Percentiles rank a stretch among this genome's conserved stretches.
These are phyloP conservation scores for Galerucella calmariensis DNA, from an alignment of 2,888 invertebrate species.

Conservation along the genomic window DNA sequence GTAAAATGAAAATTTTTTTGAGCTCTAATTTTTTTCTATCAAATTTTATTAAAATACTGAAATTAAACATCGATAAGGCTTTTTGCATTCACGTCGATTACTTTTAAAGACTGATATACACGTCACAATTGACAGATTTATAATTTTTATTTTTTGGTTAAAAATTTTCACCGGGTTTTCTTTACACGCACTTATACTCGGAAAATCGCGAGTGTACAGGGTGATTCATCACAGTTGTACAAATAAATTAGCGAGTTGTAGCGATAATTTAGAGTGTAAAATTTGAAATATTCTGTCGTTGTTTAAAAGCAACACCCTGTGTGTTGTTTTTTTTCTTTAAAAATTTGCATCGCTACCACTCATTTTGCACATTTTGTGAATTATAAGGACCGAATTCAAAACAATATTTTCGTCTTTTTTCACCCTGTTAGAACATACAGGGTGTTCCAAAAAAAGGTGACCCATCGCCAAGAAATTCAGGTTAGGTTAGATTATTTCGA, in stretches of 20 bases:
- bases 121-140: background rate
- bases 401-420: background rate
- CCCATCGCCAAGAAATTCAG: too few species aligned
- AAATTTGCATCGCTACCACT: too few species aligned
- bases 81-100: background rate
- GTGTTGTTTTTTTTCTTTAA: too few species aligned
- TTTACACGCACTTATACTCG: background rate
- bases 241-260: background rate
- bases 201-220: background rate
- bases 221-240: conserved; percentile 2
- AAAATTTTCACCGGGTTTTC: background rate
- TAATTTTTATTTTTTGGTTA: too few species aligned
- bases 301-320: background rate
- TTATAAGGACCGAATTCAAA: too few species aligned
- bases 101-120: background rate
- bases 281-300: too few species aligned
- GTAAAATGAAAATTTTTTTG: too few species aligned
- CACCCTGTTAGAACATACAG: background rate
- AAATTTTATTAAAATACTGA: background rate
- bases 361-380: too few species aligned
- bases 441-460: too few species aligned
- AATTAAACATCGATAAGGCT: background rate
- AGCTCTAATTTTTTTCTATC: background rate
- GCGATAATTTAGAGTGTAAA: too few species aligned
- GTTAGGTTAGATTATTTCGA: too few species aligned